Percentiles rank a stretch among this genome's conserved stretches.
Conservation (phyloP, 2,888 invertebrate species). For the Tuta absoluta region DNA sequence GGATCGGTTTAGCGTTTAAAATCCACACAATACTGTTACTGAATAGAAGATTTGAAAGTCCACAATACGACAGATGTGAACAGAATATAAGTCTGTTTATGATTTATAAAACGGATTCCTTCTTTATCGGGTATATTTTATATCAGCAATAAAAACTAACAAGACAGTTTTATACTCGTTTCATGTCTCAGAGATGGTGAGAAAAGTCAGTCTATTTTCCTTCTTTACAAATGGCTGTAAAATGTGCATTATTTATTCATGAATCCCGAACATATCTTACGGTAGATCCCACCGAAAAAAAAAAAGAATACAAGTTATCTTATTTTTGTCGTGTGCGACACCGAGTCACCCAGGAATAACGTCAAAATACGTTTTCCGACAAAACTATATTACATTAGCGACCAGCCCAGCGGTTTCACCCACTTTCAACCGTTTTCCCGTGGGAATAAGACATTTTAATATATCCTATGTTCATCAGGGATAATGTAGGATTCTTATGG, state of each 20-base stretch:
- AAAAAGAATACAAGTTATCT: too few species aligned
- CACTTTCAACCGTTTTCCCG: too few species aligned
- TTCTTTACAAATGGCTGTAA: slow-evolving; percentile 2
- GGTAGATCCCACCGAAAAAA: neutral
- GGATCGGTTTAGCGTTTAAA: too few species aligned
- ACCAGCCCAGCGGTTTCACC: too few species aligned
- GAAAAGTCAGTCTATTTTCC: neutral
- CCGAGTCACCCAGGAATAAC: too few species aligned
- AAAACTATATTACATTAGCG: too few species aligned
- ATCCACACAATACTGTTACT: too few species aligned
- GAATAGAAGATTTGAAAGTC: neutral
- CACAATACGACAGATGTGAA: neutral
- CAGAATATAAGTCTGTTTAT: neutral
- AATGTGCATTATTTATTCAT: neutral
- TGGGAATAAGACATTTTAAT: too few species aligned
- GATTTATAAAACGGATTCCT: slow-evolving; percentile 1
- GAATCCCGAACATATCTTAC: neutral
- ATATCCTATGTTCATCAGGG: too few species aligned
- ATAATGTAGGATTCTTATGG: too few species aligned
- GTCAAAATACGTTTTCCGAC: too few species aligned
- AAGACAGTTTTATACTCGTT: neutral
- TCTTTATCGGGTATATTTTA: neutral
- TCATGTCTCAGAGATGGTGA: neutral
- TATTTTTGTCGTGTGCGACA: too few species aligned
- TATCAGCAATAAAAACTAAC: neutral